Base-by-base conservation (phyloP, 2,888 invertebrate genomes). In the Mythimna impura region DNA sequence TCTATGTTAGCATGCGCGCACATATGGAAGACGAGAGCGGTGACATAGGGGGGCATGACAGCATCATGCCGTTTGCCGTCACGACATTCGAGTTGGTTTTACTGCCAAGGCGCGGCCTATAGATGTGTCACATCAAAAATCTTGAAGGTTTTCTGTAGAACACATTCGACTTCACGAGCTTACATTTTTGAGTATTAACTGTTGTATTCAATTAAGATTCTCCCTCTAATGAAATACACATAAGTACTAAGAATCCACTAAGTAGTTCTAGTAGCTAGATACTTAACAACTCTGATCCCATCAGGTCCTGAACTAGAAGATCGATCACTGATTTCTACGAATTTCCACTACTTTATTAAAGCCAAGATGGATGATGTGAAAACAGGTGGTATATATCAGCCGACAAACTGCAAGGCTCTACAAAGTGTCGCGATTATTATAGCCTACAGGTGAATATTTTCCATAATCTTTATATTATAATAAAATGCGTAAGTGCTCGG, bases 351-450 rank as follows among this genome's bases (percentile, higher is more conserved):
- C n/a, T 80, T 14, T 40, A 40, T 77, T 30, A 80, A 85, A 25
- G 36, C 47, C 2, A 71, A 80, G 43, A 80, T 82, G 20, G 69
- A 62, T 7, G 66, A 81, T 0, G 65, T 89, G 5, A 74, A 81
- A 63, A 68, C 71, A 7, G 99, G 99, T 20, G 99, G 99, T 25
- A 97, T 97, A 83, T 98, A 97, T 92, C 95, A 95, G 73, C 99
- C 99, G 0, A 89, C 92, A 20, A 95, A 97, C 47, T 98, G 98
- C 87, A 92, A 93, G 67, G 96, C 98, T 4, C 96, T 97, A 65
- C 97, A 98, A 90, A 97, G 96, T 85, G 97, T 98, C 69, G 99
- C 99, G 78, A 97, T 99, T 78, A 97, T 99, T 77, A 97, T 99
- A 77, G 99, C 99, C 50, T 99, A 98, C 93, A 89, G 89, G 91